These are phyloP conservation scores for Agriopis marginaria DNA, from an alignment of 2,888 invertebrate species.

Conservation along the genomic window DNA sequence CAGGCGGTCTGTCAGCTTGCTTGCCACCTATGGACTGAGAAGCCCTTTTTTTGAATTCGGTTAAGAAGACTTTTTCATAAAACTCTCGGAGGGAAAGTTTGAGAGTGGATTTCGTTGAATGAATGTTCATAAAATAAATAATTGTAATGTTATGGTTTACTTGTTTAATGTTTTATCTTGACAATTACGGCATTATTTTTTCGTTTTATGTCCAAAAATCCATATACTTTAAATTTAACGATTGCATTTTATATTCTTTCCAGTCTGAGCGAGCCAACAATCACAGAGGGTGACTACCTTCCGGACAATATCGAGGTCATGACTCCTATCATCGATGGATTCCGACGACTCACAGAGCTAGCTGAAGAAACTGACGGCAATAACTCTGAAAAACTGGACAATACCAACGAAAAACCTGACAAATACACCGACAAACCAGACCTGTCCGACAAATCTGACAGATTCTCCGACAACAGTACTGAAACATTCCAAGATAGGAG, in stretches of 20 bases:
- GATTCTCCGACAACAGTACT: slow-evolving; percentile 47
- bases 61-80: too few species aligned
- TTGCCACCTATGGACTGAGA: too few species aligned
- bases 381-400: slow-evolving; percentile 36
- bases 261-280: slow-evolving; percentile 75
- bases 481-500: slow-evolving; percentile 73
- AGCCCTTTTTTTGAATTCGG: too few species aligned
- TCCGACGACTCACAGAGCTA: slow-evolving; percentile 68
- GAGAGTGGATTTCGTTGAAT: too few species aligned
- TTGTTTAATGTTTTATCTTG: too few species aligned
- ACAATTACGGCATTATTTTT: too few species aligned
- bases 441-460: slow-evolving; percentile 27
- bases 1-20: too few species aligned
- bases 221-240: too few species aligned
- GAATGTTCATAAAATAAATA: too few species aligned
- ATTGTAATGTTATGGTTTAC: too few species aligned
- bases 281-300: slow-evolving; percentile 77
- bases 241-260: slow-evolving; percentile 27
- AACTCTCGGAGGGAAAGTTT: too few species aligned
- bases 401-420: slow-evolving; percentile 53
- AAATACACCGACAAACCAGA: slow-evolving; percentile 13
- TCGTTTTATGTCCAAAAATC: too few species aligned
- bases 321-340: slow-evolving; percentile 80
- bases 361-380: slow-evolving; percentile 58
- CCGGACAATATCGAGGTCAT: slow-evolving; percentile 83